phyloP scores from a whole-genome alignment of 2,797 vertebrate genomes.

The Apodemus agrarius region DNA sequence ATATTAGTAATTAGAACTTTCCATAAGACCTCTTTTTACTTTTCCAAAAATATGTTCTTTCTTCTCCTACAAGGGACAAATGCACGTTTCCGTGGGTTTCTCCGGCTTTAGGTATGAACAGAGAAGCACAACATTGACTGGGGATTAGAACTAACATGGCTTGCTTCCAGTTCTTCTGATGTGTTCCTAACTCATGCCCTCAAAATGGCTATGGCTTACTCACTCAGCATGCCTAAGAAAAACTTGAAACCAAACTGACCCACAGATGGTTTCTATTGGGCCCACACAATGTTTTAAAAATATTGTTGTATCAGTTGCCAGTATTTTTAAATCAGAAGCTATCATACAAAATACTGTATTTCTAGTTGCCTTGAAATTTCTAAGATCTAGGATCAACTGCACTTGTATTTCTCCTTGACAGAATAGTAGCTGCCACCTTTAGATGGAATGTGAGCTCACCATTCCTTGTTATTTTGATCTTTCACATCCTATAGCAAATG shows the following conservation, averaged over 20 bases:
- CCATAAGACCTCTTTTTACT: background rate
- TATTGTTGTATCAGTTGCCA: constrained; percentile 41
- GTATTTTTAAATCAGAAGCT: constrained; percentile 60
- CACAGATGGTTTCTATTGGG: constrained; percentile 21
- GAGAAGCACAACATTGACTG: background rate
- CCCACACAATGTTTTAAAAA: constrained; percentile 43
- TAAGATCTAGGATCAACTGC: background rate
- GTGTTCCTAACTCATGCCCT: background rate
- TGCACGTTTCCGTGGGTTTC: background rate
- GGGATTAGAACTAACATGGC: background rate
- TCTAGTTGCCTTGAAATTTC: constrained; percentile 47
- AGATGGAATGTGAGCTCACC: background rate
- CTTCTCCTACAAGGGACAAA: background rate
- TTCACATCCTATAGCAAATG: background rate
- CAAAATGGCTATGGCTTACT: constrained; percentile 43
- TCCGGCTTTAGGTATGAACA: background rate
- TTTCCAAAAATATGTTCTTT: constrained; percentile 19
- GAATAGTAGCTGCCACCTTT: background rate
- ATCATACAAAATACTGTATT: constrained; percentile 41
- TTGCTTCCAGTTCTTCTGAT: constrained; percentile 4
- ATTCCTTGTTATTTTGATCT: background rate
- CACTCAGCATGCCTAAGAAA: constrained; percentile 21
- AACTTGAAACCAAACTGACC: constrained; percentile 59
- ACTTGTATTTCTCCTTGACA: background rate
- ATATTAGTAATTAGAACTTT: constrained; percentile 18